phyloP scores from a whole-genome alignment of 2,113 vertebrate genomes.

The Prionailurus bengalensis region DNA sequence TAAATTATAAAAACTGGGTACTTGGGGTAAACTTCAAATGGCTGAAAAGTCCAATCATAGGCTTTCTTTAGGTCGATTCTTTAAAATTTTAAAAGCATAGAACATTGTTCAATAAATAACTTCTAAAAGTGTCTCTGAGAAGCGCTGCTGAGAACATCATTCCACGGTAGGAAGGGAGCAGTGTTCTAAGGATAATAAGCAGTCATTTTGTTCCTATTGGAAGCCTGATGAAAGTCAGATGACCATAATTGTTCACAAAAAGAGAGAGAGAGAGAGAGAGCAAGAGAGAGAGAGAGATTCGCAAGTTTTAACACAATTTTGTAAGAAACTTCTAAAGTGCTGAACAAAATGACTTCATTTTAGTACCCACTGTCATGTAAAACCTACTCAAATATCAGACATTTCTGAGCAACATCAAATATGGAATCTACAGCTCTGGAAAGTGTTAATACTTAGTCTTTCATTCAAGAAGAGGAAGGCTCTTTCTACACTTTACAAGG shows the following conservation, averaged over 20 bases:
- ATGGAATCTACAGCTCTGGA: constrained; percentile 66
- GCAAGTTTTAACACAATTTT: constrained; percentile 85
- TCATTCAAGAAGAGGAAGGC: constrained; percentile 59
- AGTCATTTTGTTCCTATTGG: background rate
- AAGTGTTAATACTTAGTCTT: constrained; percentile 78
- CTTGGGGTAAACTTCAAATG: constrained; percentile 72
- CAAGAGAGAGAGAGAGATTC: constrained; percentile 48
- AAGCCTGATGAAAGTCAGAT: constrained; percentile 70
- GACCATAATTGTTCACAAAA: constrained; percentile 80
- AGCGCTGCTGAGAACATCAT: constrained; percentile 75
- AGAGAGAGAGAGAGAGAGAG: background rate
- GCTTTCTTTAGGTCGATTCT: constrained; percentile 83
- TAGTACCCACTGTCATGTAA: constrained; percentile 87
- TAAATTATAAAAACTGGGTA: constrained; percentile 86
- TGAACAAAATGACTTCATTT: constrained; percentile 85
- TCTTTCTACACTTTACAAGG: constrained; percentile 72
- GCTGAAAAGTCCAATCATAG: constrained; percentile 81
- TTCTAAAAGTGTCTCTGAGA: constrained; percentile 76
- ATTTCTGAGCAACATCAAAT: constrained; percentile 76
- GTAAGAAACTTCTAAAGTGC: constrained; percentile 89
- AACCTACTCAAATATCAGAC: constrained; percentile 68
- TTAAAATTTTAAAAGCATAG: constrained; percentile 85
- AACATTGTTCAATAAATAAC: constrained; percentile 90
- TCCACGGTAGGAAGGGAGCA: constrained; percentile 87
- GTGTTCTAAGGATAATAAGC: constrained; percentile 75